Conservation (phyloP, 2,888 invertebrate species). For the Andrena camellia region DNA sequence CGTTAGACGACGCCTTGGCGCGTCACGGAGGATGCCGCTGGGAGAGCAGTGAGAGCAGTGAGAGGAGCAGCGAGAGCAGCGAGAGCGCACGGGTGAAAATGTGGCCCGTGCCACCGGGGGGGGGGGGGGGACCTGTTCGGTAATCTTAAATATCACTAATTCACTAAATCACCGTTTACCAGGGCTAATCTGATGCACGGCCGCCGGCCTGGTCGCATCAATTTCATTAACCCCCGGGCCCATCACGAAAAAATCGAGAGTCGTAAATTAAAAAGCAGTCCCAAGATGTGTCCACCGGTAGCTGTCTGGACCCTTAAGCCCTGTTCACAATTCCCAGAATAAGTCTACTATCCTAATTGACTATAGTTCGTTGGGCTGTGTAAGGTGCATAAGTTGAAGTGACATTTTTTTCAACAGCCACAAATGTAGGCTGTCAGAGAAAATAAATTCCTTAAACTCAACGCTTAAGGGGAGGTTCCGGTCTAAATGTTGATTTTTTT, state of each 20-base stretch:
- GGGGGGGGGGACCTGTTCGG: slow-evolving; percentile 14
- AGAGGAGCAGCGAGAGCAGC: not conserved
- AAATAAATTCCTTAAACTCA: too few relatives aligned
- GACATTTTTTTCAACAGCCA: too few relatives aligned
- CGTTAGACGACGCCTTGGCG: slow-evolving; percentile 32
- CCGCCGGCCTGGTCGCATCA: slow-evolving; percentile 43
- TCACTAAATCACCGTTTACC: slow-evolving; percentile 55
- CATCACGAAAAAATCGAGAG: slow-evolving; percentile 51
- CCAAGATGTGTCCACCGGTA: slow-evolving; percentile 53
- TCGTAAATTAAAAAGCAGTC: slow-evolving; percentile 60
- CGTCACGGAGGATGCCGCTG: slow-evolving; percentile 12
- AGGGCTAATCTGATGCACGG: slow-evolving; percentile 50
- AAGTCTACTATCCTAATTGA: not conserved
- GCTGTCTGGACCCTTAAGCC: slow-evolving; percentile 43
- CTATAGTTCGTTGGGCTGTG: too few relatives aligned
- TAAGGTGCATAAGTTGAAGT: too few relatives aligned
- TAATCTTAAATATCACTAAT: slow-evolving; percentile 63
- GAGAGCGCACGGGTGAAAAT: not conserved
- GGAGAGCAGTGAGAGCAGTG: not conserved
- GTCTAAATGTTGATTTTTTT: too few relatives aligned
- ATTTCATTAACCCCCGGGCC: slow-evolving; percentile 56
- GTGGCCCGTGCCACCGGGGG: slow-evolving; percentile 43
- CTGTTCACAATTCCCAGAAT: slow-evolving; percentile 14
- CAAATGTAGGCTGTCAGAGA: too few relatives aligned
- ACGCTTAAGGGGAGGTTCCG: too few relatives aligned